Evolutionary conservation across 2,888 invertebrate species (phyloP), one percentile per base, ranked within the genome.

Genomic region (Hemaris fuciformis): DNA sequence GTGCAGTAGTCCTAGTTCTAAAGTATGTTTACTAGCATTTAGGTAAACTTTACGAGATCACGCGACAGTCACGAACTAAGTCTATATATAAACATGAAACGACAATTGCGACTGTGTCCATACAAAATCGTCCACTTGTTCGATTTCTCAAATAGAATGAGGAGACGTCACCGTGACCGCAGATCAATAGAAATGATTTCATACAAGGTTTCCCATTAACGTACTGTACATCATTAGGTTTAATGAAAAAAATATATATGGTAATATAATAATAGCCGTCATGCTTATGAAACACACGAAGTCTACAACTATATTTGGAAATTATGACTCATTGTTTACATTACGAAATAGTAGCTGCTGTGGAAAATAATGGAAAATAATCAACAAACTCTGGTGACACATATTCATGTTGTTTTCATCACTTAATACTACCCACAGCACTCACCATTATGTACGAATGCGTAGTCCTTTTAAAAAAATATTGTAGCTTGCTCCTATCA

Each of bases 21-120:
- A 20, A 45, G 8, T 45, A 53, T 53, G 53, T 53, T 53, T 53
- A 31, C 18, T 10, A 53, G 53, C 31, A 53, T 27, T 48, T 53
- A 48, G 38, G 23, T 23, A 23, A 48, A 48, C 48, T 27, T 53
- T 18, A 69, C 70, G 68, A 75, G 68, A 68, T 71, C 67, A 74
- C 69, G 31, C 58, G 42, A 60, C 57, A 68, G 68, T 65, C 67
- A 70, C 53, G 31, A 53, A 18, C 48, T 18, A 25, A 53, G 53
- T 53, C 31, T 59, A 56, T 66, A 63, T 64, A 59, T 66, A 62
- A 68, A 69, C 65, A 68, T 67, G 62, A 73, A 72, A 66, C 66
- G 60, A 66, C 66, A 66, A 62, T 70, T 71, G 68, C 61, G 15
- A 53, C 20, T 48, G 45, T 27, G 42, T 42, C 43, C 65, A 65